A percentile compares a stretch with the other conserved stretches of the same genome.
phyloP scores from a whole-genome alignment of 2,888 invertebrate genomes.

The Oligia latruncula region DNA sequence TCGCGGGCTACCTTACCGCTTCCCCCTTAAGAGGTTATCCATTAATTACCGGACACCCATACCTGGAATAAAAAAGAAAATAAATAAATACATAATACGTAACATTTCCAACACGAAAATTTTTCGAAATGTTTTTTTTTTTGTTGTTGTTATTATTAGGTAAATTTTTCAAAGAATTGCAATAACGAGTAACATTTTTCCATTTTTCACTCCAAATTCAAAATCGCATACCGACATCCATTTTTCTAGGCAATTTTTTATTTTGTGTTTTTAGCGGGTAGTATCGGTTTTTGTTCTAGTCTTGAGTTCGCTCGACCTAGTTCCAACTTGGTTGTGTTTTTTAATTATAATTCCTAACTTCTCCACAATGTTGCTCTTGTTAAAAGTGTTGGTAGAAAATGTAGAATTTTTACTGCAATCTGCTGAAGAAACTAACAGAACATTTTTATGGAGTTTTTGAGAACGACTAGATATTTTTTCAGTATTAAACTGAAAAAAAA shows the following conservation, averaged over 20 bases:
- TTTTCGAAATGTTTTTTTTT: neutral
- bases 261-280: constrained; percentile 10
- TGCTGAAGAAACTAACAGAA: neutral
- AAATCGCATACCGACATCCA: neutral
- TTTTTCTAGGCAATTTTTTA: constrained; percentile 6
- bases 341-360: constrained; percentile 55
- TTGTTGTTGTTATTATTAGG: neutral
- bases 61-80: neutral
- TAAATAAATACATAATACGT: neutral
- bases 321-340: constrained; percentile 40
- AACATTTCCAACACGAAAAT: neutral
- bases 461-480: too few species aligned
- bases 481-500: too few species aligned
- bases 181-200: neutral
- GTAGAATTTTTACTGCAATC: constrained; percentile 3
- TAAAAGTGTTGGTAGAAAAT: neutral
- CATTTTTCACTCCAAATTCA: neutral
- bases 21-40: too few species aligned
- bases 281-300: constrained; percentile 50
- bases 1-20: too few species aligned
- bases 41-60: too few species aligned
- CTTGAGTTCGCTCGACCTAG: constrained; percentile 35
- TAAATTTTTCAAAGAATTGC: neutral
- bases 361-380: constrained; percentile 10
- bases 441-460: too few species aligned